Conservation (phyloP, 2,888 invertebrate genomes). For the Ypsolopha sequella region DNA sequence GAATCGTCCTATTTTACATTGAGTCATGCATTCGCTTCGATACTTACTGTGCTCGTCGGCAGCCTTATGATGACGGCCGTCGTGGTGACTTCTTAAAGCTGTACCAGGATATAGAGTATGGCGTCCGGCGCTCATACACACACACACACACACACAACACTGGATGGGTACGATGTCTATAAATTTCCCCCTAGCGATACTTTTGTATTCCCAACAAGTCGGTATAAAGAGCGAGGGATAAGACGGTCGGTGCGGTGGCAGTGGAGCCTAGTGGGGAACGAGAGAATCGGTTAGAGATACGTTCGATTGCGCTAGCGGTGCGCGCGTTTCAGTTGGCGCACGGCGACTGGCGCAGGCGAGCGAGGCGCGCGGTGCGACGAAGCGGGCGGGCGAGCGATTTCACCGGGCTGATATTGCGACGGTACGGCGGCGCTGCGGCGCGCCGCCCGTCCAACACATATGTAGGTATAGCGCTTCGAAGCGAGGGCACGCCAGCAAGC, state of each 20-base stretch:
- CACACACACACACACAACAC: constrained; percentile 19
- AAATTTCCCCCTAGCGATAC: constrained; percentile 24
- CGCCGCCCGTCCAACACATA: constrained; percentile 24
- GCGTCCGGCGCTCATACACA: constrained; percentile 50
- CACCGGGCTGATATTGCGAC: constrained; percentile 69
- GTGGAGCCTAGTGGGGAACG: constrained; percentile 37
- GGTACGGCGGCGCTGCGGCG: constrained; percentile 45
- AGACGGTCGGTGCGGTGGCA: constrained; percentile 15
- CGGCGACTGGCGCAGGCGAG: constrained; percentile 68
- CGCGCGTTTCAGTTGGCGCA: constrained; percentile 71
- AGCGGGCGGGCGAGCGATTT: constrained; percentile 68
- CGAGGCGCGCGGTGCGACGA: constrained; percentile 45
- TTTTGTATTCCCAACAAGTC: constrained; percentile 32
- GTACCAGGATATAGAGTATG: constrained; percentile 44
- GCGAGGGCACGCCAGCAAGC: constrained; percentile 49
- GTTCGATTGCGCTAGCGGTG: constrained; percentile 65
- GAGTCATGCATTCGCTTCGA: constrained; percentile 42
- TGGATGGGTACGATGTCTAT: constrained; percentile 18
- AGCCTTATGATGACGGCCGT: constrained; percentile 69
- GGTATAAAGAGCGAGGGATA: constrained; percentile 28
- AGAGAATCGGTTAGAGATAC: constrained; percentile 46
- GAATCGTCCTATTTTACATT: constrained; percentile 69
- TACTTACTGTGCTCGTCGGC: constrained; percentile 68
- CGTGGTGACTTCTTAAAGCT: constrained; percentile 53
- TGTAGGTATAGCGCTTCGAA: constrained; percentile 28